Evolutionary conservation across 64 coral and sea anemone genomes (phyloP), one percentile per base, ranked within the genome.

Genomic region (Pachyseris speciosa): DNA sequence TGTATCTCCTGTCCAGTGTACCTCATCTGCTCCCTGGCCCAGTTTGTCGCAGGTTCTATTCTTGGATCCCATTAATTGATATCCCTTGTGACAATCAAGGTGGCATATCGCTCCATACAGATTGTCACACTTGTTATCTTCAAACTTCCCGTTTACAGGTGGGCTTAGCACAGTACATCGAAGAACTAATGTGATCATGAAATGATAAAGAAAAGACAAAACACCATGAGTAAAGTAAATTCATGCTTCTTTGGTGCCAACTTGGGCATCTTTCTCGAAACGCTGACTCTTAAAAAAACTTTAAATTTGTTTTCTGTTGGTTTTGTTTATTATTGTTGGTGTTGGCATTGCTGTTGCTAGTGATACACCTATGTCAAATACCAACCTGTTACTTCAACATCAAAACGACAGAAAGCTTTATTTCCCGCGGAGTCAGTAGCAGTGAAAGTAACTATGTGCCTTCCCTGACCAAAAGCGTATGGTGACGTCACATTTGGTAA

Each of bases 1-100:
- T 71, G 28, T 37, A 30, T 83, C 84, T 59, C 89, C 89, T 20
- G 67, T 75, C 89, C 89, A 91, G 17, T 84, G 61, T 24, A 80
- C 79, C 15, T 25, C 5, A 15, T 50, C 11, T 40, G 30, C 39
- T 16, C 52, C 33, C 29, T 28, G 11, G 25, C 37, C 51, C 30
- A 48, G 15, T 48, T 84, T 91, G 16, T 66, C 78, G 28, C 89
- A 91, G 4, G 67, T 84, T 91, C 89, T 60, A 11, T 29, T 55
- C 2, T 20, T 16, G 19, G 89, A 91, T 48, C 89, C 89, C 10
- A 13, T 84, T 25, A 91, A 22, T 12, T 27, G 11, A 60, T 91
- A 73, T 45, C 89, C 89, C 13, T 30, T 47, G 22, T 45, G 45
- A 24, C 89, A 91, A 29, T 45, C 24, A 32, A 91, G 83, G 12